Evolutionary conservation across 92 coral and sea anemone genomes (phyloP).

Genomic region (Palythoa grandiflora): DNA sequence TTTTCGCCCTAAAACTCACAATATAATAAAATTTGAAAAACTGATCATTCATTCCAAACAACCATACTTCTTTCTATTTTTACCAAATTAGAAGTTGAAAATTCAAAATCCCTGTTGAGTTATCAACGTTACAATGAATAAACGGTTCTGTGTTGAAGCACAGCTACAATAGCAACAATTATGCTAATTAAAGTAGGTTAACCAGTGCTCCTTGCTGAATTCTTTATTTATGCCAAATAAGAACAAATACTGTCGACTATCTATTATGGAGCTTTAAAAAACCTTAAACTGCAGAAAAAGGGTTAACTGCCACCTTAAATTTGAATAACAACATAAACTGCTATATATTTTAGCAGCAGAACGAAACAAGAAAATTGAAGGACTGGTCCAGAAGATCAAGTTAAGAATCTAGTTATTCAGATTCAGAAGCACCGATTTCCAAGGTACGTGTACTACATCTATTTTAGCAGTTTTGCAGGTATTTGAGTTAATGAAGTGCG

Average conservation of each 20-base stretch:
- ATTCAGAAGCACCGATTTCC: too few relatives aligned
- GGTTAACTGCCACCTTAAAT: neutral
- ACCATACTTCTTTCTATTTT: constrained; percentile 14
- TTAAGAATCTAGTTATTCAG: too few relatives aligned
- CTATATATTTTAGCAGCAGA: too few relatives aligned
- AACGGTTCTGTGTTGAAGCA: constrained; percentile 20
- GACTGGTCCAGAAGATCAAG: too few relatives aligned
- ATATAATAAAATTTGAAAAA: constrained; percentile 26
- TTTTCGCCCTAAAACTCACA: constrained; percentile 20
- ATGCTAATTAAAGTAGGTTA: constrained; percentile 12
- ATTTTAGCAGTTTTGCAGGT: too few relatives aligned
- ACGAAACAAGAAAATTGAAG: too few relatives aligned
- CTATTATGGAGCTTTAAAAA: constrained; percentile 11
- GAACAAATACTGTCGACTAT: constrained; percentile 20
- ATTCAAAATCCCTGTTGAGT: constrained; percentile 22
- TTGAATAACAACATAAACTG: neutral
- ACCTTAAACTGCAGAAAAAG: constrained; percentile 19
- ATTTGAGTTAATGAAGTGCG: too few relatives aligned
- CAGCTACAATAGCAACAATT: constrained; percentile 21
- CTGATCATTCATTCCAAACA: constrained; percentile 9
- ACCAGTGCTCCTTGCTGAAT: constrained; percentile 8
- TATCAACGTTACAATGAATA: constrained; percentile 33
- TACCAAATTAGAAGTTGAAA: constrained; percentile 22
- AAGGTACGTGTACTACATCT: too few relatives aligned
- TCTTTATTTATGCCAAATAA: constrained; percentile 20